Conservation (phyloP, 2,888 invertebrate genomes). For the Leptodirus hochenwartii region DNA sequence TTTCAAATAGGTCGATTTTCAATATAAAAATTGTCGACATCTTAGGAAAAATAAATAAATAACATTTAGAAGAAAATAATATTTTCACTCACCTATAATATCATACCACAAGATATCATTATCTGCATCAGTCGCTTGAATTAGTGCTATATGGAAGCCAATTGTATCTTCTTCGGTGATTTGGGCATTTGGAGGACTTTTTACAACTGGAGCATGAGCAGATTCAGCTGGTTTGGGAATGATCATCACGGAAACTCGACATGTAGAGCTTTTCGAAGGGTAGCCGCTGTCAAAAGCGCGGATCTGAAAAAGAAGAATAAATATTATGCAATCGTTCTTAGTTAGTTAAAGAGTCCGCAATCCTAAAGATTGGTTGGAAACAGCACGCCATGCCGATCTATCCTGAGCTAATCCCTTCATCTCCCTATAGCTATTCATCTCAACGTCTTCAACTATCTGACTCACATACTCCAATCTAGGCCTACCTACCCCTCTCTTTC, state of each 20-base stretch:
- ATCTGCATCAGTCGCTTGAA: slow-evolving; percentile 75
- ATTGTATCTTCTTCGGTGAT: slow-evolving; percentile 74
- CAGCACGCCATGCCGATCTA: too few species aligned
- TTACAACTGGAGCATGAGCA: slow-evolving; percentile 40
- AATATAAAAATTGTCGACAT: too few species aligned
- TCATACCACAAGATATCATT: slow-evolving; percentile 80
- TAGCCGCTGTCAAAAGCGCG: slow-evolving; percentile 67
- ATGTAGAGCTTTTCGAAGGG: slow-evolving; percentile 53
- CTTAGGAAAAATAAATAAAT: too few species aligned
- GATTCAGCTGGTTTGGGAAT: slow-evolving; percentile 36
- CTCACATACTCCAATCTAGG: too few species aligned
- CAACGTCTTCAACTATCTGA: too few species aligned
- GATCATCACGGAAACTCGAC: slow-evolving; percentile 54
- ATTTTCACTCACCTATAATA: slow-evolving; percentile 51
- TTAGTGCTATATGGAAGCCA: slow-evolving; percentile 68
- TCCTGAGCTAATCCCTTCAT: too few species aligned
- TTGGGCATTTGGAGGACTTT: slow-evolving; percentile 44
- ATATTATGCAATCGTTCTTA: not conserved
- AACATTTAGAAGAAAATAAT: not conserved
- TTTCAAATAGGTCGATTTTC: too few species aligned
- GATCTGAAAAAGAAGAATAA: slow-evolving; percentile 31
- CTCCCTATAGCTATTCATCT: too few species aligned
- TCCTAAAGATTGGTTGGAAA: too few species aligned
- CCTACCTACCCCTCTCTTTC: too few species aligned
- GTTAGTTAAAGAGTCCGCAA: too few species aligned